Evolutionary conservation across 2,797 vertebrate genomes (phyloP), one percentile per base, ranked within the genome.

Genomic region (Momotus momota): DNA sequence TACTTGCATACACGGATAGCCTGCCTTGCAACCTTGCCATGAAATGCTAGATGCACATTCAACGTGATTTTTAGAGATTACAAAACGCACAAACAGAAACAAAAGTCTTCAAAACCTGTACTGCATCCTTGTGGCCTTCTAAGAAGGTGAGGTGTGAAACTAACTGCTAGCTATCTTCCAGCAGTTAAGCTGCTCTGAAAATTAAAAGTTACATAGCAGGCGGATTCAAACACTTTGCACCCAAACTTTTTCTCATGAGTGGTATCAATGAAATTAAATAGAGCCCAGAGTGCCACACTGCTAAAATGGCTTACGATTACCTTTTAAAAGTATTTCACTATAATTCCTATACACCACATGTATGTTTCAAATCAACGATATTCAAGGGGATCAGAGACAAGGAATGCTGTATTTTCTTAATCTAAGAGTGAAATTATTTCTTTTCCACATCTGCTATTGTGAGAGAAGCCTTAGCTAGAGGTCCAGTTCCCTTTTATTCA

Each of bases 21-120:
- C 26, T 55, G 29, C 48, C 29, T 25, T 35, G 35, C 35, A 35
- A 35, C 35, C 25, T 40, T 40, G 25, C 69, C 1, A 0, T 27
- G 21, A 74, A 60, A 65, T n/a, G 40, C 0, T 14, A 7, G 33
- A 3, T 15, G 14, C 7, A 2, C 1, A 4, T 22, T 20, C 2
- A 0, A 21, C 1, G 4, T 16, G 20, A 26, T 38, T 55, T 73
- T 62, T 29, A 51, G 33, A 51, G 66, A 22, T 73, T 69, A 52
- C 16, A 52, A 66, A 35, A 57, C 10, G 40, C 16, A 19, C 21
- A 20, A 27, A 26, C 10, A 35, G 45, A 80, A 70, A 20, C 13
- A 38, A 14, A 58, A 51, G 14, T 25, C 46, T 49, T 79, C 9
- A 62, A 40, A 70, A 55, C 11, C 46, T 31, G 27, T 29, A 22